Percentiles rank a stretch among this genome's conserved stretches.
These are phyloP conservation scores for Laticauda laticaudata DNA, from an alignment of 2,113 vertebrate genomes.

Conservation along the genomic window DNA sequence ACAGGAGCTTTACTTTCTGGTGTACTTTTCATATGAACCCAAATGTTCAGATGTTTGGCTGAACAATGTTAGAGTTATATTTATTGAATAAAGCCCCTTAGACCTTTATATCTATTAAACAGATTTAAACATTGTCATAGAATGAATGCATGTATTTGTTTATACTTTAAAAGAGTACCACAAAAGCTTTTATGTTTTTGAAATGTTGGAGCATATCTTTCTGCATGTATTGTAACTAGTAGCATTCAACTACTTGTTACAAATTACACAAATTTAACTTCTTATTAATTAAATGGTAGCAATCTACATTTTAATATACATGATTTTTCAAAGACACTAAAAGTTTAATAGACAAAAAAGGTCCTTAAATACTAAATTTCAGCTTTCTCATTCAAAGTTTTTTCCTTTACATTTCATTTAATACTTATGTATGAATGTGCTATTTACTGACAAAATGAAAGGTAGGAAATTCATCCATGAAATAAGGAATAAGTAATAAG, in stretches of 20 bases:
- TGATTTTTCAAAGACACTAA: slow-evolving; percentile 38
- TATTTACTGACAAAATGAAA: slow-evolving; percentile 71
- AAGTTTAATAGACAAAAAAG: slow-evolving; percentile 38
- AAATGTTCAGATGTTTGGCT: background rate
- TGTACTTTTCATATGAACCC: background rate
- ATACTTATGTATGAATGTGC: slow-evolving; percentile 55
- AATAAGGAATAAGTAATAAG: too few relatives aligned
- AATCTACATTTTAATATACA: slow-evolving; percentile 7
- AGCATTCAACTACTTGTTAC: background rate
- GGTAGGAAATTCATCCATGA: background rate
- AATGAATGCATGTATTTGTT: background rate
- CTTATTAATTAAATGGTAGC: slow-evolving; percentile 16
- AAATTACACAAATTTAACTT: background rate
- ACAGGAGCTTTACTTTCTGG: background rate
- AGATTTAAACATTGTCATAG: background rate
- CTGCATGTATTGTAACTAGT: background rate
- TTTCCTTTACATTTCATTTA: slow-evolving; percentile 59
- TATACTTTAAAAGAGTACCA: background rate
- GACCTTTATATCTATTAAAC: background rate
- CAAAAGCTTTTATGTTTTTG: background rate
- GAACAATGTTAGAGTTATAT: background rate
- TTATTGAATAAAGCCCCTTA: background rate
- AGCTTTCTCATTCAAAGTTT: slow-evolving; percentile 49
- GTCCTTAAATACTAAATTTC: slow-evolving; percentile 49
- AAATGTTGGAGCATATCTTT: background rate